phyloP scores from a whole-genome alignment of 2,888 invertebrate genomes.

The Tyria jacobaeae region DNA sequence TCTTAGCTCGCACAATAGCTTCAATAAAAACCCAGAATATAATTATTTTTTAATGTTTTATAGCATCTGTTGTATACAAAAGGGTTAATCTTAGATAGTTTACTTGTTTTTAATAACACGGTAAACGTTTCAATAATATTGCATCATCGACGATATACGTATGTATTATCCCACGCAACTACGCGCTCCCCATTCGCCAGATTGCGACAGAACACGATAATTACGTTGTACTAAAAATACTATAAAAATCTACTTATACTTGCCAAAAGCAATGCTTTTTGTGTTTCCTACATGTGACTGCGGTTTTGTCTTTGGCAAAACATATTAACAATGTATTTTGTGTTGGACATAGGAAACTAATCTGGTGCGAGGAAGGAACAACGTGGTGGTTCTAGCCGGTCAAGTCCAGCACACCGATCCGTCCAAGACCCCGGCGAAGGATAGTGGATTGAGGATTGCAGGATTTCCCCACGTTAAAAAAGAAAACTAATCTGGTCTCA shows the following conservation, averaged over 20 bases:
- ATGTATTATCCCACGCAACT: slow-evolving; percentile 25
- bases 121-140: slow-evolving; percentile 17
- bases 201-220: slow-evolving; percentile 25
- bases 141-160: slow-evolving; percentile 27
- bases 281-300: background rate
- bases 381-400: too few relatives aligned
- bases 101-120: slow-evolving; percentile 14
- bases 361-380: too few relatives aligned
- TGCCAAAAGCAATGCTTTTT: slow-evolving; percentile 31
- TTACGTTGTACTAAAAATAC: slow-evolving; percentile 34
- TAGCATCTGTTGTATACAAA: background rate
- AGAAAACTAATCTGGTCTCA: too few relatives aligned
- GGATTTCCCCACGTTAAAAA: too few relatives aligned
- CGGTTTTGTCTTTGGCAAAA: background rate
- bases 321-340: background rate
- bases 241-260: slow-evolving; percentile 24
- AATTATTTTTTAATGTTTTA: background rate
- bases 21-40: background rate
- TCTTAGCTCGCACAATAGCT: background rate
- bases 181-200: background rate
- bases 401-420: too few relatives aligned
- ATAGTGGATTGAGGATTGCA: too few relatives aligned
- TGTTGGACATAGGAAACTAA: too few relatives aligned
- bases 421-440: too few relatives aligned
- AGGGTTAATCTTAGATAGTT: slow-evolving; percentile 9